These are phyloP conservation scores for Ophiodon elongatus DNA, from an alignment of 2,113 vertebrate species.

Conservation along the genomic window DNA sequence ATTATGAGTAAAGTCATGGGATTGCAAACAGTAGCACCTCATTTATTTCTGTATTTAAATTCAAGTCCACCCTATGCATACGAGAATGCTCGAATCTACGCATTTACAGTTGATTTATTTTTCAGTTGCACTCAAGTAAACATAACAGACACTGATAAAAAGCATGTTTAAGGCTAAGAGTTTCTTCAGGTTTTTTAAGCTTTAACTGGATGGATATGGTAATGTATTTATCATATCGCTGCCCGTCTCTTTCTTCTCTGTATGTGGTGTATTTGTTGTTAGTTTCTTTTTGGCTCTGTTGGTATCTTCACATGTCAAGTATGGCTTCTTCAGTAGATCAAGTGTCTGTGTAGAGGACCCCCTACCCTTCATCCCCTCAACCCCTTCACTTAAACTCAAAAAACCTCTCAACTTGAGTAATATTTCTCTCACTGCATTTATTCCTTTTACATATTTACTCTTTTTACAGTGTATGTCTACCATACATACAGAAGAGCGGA, in stretches of 20 bases:
- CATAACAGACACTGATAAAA: slow-evolving; percentile 93
- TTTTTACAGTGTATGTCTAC: slow-evolving; percentile 68
- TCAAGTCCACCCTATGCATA: slow-evolving; percentile 89
- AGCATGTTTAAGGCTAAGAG: slow-evolving; percentile 99
- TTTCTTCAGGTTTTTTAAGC: slow-evolving; percentile 85
- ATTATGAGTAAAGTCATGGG: slow-evolving; percentile 92
- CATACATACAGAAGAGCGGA: slow-evolving; percentile 80
- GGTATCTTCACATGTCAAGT: slow-evolving; percentile 88
- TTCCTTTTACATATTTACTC: slow-evolving; percentile 52
- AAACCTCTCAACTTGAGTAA: slow-evolving; percentile 45
- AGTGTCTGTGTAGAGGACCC: slow-evolving; percentile 81
- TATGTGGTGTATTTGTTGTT: slow-evolving; percentile 56
- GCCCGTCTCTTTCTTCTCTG: slow-evolving; percentile 56
- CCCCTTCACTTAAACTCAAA: slow-evolving; percentile 45
- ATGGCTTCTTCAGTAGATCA: slow-evolving; percentile 87
- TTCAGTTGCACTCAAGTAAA: slow-evolving; percentile 96
- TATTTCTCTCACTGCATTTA: slow-evolving; percentile 50
- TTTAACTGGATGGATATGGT: slow-evolving; percentile 77
- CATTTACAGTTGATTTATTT: slow-evolving; percentile 79
- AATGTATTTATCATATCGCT: slow-evolving; percentile 68
- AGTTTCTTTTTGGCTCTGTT: slow-evolving; percentile 94
- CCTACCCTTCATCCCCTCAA: slow-evolving; percentile 3
- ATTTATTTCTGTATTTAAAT: slow-evolving; percentile 93
- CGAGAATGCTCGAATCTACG: slow-evolving; percentile 77
- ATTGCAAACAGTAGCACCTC: slow-evolving; percentile 91